A percentile compares a stretch with the other conserved stretches of the same genome.
These are phyloP conservation scores for Cremastobaeus sp. DNA, from an alignment of 2,888 invertebrate genomes.

Conservation along the genomic window DNA sequence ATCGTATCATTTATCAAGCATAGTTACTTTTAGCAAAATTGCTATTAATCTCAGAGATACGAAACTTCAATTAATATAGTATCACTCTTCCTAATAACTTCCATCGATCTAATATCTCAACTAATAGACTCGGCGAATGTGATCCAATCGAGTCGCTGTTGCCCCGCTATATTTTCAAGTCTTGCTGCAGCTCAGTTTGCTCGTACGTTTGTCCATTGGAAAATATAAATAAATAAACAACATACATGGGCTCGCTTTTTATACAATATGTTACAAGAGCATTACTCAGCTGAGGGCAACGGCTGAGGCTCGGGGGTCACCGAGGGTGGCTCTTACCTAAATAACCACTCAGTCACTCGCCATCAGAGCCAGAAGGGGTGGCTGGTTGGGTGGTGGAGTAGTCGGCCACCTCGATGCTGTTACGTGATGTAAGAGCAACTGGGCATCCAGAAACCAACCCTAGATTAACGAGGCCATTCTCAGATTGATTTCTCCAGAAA, in stretches of 20 bases:
- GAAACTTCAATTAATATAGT: too few relatives aligned
- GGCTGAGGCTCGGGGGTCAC: conserved; percentile 58
- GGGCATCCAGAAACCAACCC: conserved; percentile 70
- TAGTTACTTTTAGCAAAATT: too few relatives aligned
- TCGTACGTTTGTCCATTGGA: conserved; percentile 46
- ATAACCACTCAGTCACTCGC: conserved; percentile 79
- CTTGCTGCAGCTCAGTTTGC: conserved; percentile 8
- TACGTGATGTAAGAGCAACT: conserved; percentile 76
- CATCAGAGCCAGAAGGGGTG: conserved; percentile 69
- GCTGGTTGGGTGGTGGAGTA: conserved; percentile 62
- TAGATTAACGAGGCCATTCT: conserved; percentile 78
- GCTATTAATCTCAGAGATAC: too few relatives aligned
- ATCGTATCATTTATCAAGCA: too few relatives aligned
- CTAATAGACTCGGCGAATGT: neutral
- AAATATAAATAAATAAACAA: conserved; percentile 64
- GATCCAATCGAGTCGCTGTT: neutral
- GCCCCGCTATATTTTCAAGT: conserved; percentile 10
- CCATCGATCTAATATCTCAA: neutral
- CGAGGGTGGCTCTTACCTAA: conserved; percentile 76
- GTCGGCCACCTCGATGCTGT: conserved; percentile 70
- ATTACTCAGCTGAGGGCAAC: conserved; percentile 73
- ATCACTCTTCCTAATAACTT: too few relatives aligned
- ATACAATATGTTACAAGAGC: conserved; percentile 75
- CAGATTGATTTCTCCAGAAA: conserved; percentile 76
- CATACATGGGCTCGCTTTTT: conserved; percentile 68